Conservation (phyloP, 2,113 vertebrate genomes). For the Oryctolagus cuniculus region DNA sequence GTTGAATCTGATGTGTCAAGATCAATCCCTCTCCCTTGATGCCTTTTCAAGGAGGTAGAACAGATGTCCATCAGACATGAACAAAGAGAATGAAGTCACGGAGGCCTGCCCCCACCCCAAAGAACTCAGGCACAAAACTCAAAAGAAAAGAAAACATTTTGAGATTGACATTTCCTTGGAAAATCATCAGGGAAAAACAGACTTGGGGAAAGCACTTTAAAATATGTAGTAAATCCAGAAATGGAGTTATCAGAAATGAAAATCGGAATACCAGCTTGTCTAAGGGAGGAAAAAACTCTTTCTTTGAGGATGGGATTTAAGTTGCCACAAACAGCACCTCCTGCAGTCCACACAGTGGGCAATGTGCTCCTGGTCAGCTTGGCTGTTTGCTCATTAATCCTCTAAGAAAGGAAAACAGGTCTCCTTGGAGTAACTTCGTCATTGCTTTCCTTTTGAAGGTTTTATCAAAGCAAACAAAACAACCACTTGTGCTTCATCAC, state of each 20-base stretch:
- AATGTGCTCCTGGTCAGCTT: rapidly evolving
- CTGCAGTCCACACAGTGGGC: rapidly evolving
- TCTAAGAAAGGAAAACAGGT: neutral
- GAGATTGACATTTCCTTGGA: constrained; percentile 18
- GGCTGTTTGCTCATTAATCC: constrained; percentile 44
- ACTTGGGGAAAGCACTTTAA: neutral
- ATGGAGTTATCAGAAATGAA: constrained; percentile 42
- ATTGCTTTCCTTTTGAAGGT: constrained; percentile 50
- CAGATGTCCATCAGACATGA: neutral
- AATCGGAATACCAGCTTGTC: neutral
- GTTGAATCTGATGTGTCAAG: neutral
- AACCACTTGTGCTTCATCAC: constrained; percentile 5
- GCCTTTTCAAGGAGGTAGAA: constrained; percentile 8
- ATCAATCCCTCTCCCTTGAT: neutral
- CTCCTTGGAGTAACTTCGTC: constrained; percentile 8
- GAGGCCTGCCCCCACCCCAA: neutral
- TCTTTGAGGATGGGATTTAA: rapidly evolving
- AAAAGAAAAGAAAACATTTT: neutral
- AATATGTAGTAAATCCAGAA: neutral
- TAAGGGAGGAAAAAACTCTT: neutral
- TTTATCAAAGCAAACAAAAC: constrained; percentile 66
- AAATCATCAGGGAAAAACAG: neutral
- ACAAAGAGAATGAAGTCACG: neutral
- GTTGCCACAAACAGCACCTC: rapidly evolving
- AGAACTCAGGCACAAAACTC: neutral